Conservation (phyloP, 2,888 invertebrate species). For the Tubiluchus corallicola region DNA sequence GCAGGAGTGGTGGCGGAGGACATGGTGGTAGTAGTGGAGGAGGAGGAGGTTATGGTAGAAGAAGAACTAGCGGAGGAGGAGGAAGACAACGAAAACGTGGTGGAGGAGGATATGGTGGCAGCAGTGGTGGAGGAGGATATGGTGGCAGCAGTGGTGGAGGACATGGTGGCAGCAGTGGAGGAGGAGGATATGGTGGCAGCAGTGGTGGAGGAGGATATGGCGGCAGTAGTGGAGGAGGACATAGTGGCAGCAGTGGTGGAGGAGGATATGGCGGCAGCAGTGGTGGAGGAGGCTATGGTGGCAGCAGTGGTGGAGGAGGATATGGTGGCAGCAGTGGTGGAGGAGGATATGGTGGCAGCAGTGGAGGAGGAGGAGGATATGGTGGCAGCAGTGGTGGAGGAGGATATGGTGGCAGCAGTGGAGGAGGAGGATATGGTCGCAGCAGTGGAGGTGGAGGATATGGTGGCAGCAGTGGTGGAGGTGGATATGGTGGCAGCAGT, state of each 20-base stretch:
- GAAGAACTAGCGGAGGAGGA: constrained; percentile 6
- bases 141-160: too few species aligned
- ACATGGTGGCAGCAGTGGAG: too few species aligned
- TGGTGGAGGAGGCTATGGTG: background rate
- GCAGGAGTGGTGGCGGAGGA: background rate
- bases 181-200: too few species aligned
- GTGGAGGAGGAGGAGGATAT: too few species aligned
- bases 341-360: too few species aligned
- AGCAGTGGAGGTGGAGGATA: too few species aligned
- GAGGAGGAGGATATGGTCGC: background rate
- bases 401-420: too few species aligned
- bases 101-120: constrained; percentile 8
- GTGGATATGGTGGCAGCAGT: too few species aligned
- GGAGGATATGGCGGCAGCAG: background rate
- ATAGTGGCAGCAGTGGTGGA: background rate
- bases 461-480: too few species aligned
- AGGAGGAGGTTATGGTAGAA: constrained; percentile 4
- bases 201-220: constrained; percentile 7
- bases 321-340: too few species aligned
- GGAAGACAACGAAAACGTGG: constrained; percentile 5
- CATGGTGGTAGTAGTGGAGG: background rate
- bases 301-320: background rate
- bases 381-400: too few species aligned
- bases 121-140: too few species aligned
- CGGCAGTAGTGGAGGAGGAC: constrained; percentile 4